These are phyloP conservation scores for Pandemis cinnamomeana DNA, from an alignment of 2,888 invertebrate genomes.

Conservation along the genomic window DNA sequence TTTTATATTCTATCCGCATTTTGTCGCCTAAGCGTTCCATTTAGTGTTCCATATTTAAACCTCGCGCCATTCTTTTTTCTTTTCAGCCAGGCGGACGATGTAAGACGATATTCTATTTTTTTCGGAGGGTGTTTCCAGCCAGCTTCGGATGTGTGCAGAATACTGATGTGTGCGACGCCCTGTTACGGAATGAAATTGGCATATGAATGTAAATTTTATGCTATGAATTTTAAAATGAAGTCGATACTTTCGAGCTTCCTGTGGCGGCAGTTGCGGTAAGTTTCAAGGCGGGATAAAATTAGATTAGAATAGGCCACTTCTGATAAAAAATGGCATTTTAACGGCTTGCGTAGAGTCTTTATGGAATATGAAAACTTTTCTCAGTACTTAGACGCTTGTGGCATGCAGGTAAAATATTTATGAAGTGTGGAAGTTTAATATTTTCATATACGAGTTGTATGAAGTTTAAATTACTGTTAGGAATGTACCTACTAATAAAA, in stretches of 20 bases:
- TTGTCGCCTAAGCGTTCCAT: constrained; percentile 85
- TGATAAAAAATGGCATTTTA: constrained; percentile 72
- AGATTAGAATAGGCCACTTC: constrained; percentile 76
- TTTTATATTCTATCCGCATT: constrained; percentile 85
- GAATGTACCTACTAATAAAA: not conserved
- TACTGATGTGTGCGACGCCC: constrained; percentile 82
- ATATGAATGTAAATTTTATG: constrained; percentile 85
- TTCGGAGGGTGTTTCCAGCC: constrained; percentile 68
- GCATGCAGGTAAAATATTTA: not conserved
- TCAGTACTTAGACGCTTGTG: constrained; percentile 1
- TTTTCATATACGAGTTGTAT: not conserved
- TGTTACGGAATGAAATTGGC: constrained; percentile 84
- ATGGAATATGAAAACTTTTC: constrained; percentile 42
- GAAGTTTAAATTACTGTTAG: not conserved
- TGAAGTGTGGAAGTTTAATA: not conserved
- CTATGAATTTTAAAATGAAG: constrained; percentile 85
- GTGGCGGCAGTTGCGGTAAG: constrained; percentile 70
- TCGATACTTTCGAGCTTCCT: constrained; percentile 80
- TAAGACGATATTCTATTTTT: constrained; percentile 74
- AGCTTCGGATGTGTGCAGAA: constrained; percentile 74
- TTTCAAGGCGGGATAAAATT: constrained; percentile 77
- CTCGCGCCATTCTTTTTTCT: constrained; percentile 78
- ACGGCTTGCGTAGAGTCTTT: constrained; percentile 53
- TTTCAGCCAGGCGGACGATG: constrained; percentile 73
- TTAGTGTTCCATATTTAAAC: constrained; percentile 85